Evolutionary conservation across 1,140 invertebrate genomes (phyloP).

Genomic region (Odontomachus brunneus): DNA sequence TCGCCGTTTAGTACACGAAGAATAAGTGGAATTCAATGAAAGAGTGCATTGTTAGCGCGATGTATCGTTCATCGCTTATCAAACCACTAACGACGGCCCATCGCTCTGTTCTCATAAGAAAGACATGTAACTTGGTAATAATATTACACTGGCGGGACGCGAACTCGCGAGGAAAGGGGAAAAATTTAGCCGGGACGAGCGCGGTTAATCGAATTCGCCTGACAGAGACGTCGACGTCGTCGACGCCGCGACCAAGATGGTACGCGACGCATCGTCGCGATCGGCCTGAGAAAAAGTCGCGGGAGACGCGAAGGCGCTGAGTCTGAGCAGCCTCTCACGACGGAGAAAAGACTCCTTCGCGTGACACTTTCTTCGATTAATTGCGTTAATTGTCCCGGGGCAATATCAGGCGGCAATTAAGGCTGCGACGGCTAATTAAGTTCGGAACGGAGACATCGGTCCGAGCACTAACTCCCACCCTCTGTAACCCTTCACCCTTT

Average conservation of each 20-base stretch:
- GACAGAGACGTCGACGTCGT: slow-evolving; percentile 7
- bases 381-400: slow-evolving; percentile 82
- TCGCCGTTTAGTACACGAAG: not conserved
- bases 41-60: not conserved
- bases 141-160: slow-evolving; percentile 13
- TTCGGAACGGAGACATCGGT: slow-evolving; percentile 81
- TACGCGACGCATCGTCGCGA: slow-evolving; percentile 3
- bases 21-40: not conserved
- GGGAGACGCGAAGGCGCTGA: not conserved
- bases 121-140: slow-evolving; percentile 34
- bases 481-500: slow-evolving; percentile 75
- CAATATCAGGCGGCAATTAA: slow-evolving; percentile 84
- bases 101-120: slow-evolving; percentile 3
- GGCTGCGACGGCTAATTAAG: slow-evolving; percentile 81
- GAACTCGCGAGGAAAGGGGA: not conserved
- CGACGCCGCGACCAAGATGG: not conserved
- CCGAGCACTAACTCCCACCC: slow-evolving; percentile 72
- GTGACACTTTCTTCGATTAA: slow-evolving; percentile 80
- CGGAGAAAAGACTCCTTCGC: slow-evolving; percentile 64
- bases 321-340: slow-evolving; percentile 41
- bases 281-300: slow-evolving; percentile 21
- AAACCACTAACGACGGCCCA: slow-evolving; percentile 1
- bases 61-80: slow-evolving; percentile 23
- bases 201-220: slow-evolving; percentile 39
- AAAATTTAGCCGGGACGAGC: slow-evolving; percentile 35